Evolutionary conservation across 2,113 vertebrate species (phyloP).

Genomic region (Sinocyclocheilus grahami): DNA sequence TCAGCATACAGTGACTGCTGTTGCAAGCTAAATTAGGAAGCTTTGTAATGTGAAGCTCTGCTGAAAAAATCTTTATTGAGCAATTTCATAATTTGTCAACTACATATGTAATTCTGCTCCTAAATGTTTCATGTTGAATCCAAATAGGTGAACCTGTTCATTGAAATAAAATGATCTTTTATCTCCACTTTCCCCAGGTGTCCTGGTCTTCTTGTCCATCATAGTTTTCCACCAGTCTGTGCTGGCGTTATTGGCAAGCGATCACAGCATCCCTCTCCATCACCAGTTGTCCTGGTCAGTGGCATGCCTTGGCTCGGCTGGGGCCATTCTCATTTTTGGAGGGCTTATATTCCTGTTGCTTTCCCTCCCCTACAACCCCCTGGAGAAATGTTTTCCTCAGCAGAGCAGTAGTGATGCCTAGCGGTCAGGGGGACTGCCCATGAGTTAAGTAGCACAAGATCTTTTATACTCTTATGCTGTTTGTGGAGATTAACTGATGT

Average conservation of each 20-base stretch:
- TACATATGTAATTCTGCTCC: background rate
- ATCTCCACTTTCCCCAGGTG: constrained; percentile 66
- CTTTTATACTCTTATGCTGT: background rate
- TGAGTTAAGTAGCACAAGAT: constrained; percentile 3
- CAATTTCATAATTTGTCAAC: background rate
- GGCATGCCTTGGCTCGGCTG: constrained; percentile 79
- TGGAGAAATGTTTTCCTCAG: constrained; percentile 76
- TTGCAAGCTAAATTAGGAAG: background rate
- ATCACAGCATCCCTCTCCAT: constrained; percentile 74
- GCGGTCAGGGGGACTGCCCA: constrained; percentile 31
- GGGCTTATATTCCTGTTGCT: constrained; percentile 80
- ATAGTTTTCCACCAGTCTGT: constrained; percentile 86
- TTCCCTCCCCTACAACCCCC: constrained; percentile 74
- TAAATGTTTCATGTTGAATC: background rate
- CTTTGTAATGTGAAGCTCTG: background rate
- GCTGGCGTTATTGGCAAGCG: constrained; percentile 74
- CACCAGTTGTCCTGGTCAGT: constrained; percentile 88
- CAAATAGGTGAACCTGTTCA: background rate
- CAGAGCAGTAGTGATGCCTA: constrained; percentile 73
- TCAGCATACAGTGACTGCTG: no score
- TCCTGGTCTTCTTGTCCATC: constrained; percentile 81
- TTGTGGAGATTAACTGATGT: background rate
- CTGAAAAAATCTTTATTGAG: background rate
- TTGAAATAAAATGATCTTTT: background rate
- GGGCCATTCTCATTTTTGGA: constrained; percentile 78